Evolutionary conservation across 2,888 invertebrate species (phyloP), one percentile per base, ranked within the genome.

Genomic region (Metallyticus violacea): DNA sequence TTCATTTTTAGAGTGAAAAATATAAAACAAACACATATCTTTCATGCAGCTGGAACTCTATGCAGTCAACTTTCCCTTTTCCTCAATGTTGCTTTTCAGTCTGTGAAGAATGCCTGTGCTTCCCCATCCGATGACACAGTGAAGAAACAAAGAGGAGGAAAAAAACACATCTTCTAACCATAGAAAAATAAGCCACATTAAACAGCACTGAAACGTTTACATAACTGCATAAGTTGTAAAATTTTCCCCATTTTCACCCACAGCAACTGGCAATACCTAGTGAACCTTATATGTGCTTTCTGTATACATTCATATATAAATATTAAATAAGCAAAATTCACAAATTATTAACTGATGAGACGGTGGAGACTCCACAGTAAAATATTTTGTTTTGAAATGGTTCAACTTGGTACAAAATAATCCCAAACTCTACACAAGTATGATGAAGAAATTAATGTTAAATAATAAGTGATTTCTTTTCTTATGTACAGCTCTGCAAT

Each of bases 281-380:
- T 62, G 9, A 62, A 22, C 40, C 40, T 15, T 62, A 40, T 40
- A 62, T 62, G 40, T 62, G 40, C 40, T 62, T 62, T 22, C 40
- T 22, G 27, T 26, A 82, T 26, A 62, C 26, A 25, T 76, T 76
- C 82, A 76, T 76, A 40, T 82, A 62, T 40, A 82, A 82, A 76
- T 76, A 82, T 22, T 82, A 62, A 82, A 76, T 76, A 82, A 82
- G 82, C 82, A 82, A 82, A 82, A 76, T 82, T 82, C 82, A 82
- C 82, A 82, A 62, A 82, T 82, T 26, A 81, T 82, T 26, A 62
- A 62, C 9, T 76, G 25, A 81, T 22, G n/a, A 81, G 27, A 79
- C 28, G 79, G 26, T 27, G 40, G 26, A 25, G 40, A 81, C 26
- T 25, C 25, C 81, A 81, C 7, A 15, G 15, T 29, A 62, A 62